Evolutionary conservation across 2,888 invertebrate species (phyloP).

Genomic region (Cepaea hortensis): DNA sequence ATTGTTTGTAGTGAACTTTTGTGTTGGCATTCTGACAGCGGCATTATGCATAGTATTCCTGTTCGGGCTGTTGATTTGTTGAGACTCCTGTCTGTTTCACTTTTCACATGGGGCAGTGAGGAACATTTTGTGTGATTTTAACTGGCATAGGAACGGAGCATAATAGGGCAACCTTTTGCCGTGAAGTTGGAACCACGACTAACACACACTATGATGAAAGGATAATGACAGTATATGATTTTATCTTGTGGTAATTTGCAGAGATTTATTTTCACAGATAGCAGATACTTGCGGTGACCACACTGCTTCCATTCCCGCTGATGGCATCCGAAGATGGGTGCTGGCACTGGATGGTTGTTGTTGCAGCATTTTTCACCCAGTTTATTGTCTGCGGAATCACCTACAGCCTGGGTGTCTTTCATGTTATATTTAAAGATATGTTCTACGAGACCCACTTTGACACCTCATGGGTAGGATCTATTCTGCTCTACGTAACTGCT

Average conservation of each 20-base stretch:
- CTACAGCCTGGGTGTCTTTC: slow-evolving; percentile 71
- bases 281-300: slow-evolving; percentile 65
- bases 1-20: too few relatives aligned
- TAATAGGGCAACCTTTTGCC: too few relatives aligned
- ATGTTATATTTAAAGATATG: slow-evolving; percentile 67
- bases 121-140: too few relatives aligned
- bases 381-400: slow-evolving; percentile 72
- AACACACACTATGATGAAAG: too few relatives aligned
- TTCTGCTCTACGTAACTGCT: slow-evolving; percentile 68
- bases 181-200: too few relatives aligned
- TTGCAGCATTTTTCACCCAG: slow-evolving; percentile 70
- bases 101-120: too few relatives aligned
- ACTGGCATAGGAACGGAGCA: too few relatives aligned
- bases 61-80: too few relatives aligned
- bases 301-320: slow-evolving; percentile 52
- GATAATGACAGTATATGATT: too few relatives aligned
- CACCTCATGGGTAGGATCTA: slow-evolving; percentile 69
- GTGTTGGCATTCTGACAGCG: too few relatives aligned
- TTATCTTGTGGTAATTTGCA: neutral
- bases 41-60: too few relatives aligned
- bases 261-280: slow-evolving; percentile 51
- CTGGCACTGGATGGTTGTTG: slow-evolving; percentile 67
- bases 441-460: slow-evolving; percentile 69
- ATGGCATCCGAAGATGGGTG: slow-evolving; percentile 56
- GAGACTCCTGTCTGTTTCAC: too few relatives aligned